phyloP scores from a whole-genome alignment of 1,140 invertebrate species.

The Camponotus pennsylvanicus region DNA sequence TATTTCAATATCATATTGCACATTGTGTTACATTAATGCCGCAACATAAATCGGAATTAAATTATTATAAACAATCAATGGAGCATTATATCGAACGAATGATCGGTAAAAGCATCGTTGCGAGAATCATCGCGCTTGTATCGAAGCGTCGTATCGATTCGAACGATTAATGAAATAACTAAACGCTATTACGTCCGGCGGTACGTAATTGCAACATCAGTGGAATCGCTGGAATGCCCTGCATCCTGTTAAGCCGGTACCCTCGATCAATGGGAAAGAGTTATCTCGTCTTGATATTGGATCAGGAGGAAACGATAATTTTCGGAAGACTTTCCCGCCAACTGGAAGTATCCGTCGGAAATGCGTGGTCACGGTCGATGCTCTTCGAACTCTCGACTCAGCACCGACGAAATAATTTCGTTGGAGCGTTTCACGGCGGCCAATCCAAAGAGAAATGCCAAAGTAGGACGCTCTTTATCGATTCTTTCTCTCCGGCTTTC shows the following conservation, averaged over 20 bases:
- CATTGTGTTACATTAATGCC: constrained; percentile 22
- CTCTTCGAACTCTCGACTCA: constrained; percentile 48
- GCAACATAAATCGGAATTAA: constrained; percentile 6
- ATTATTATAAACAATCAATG: constrained; percentile 38
- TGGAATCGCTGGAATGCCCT: constrained; percentile 58
- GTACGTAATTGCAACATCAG: constrained; percentile 65
- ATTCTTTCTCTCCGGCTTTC: constrained; percentile 34
- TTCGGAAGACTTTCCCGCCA: constrained; percentile 42
- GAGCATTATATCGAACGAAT: constrained; percentile 14
- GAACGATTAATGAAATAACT: constrained; percentile 54
- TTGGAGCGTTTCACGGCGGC: constrained; percentile 19
- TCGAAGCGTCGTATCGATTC: not conserved
- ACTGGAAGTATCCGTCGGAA: constrained; percentile 42
- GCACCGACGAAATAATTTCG: constrained; percentile 62
- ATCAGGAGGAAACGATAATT: constrained; percentile 71
- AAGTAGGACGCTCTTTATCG: constrained; percentile 21
- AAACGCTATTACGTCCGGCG: constrained; percentile 51
- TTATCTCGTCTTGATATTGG: constrained; percentile 71
- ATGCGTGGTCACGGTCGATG: constrained; percentile 54
- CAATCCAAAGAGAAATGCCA: constrained; percentile 59
- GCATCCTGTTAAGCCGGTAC: constrained; percentile 32
- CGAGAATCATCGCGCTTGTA: constrained; percentile 30
- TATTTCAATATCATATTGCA: constrained; percentile 35
- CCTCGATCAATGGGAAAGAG: constrained; percentile 63
- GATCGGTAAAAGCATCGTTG: constrained; percentile 30